phyloP scores from a whole-genome alignment of 2,888 invertebrate species.

The Tethea ocularis region DNA sequence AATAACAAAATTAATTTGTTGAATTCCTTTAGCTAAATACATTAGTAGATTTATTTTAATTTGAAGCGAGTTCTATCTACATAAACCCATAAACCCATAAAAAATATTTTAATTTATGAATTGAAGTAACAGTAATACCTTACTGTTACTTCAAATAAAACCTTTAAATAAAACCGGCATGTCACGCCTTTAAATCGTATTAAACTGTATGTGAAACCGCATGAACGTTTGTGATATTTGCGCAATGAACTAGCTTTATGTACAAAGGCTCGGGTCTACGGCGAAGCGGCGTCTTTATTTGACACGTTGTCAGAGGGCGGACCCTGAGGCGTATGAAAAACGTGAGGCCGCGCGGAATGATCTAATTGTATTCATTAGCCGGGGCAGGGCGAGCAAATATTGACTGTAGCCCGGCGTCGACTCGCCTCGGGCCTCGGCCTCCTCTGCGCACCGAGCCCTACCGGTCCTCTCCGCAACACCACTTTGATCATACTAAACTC shows the following conservation, averaged over 20 bases:
- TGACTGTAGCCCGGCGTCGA: constrained; percentile 64
- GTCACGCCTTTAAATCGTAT: constrained; percentile 31
- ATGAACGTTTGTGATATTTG: constrained; percentile 51
- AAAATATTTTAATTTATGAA: too few species aligned
- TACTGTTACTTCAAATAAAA: neutral
- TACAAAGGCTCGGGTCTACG: constrained; percentile 51
- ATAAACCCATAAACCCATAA: too few species aligned
- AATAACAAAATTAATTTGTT: too few species aligned
- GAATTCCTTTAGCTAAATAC: too few species aligned
- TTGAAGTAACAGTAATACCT: too few species aligned
- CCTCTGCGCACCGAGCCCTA: constrained; percentile 8
- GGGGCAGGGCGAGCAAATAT: constrained; percentile 79
- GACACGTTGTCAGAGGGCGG: constrained; percentile 69
- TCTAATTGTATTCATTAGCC: constrained; percentile 84
- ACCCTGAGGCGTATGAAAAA: constrained; percentile 75
- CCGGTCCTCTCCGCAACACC: constrained; percentile 31
- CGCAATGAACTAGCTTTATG: constrained; percentile 55
- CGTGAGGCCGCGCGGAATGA: constrained; percentile 83
- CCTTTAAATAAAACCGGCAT: constrained; percentile 6
- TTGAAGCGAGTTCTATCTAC: too few species aligned
- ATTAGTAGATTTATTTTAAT: too few species aligned
- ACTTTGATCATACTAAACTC: constrained; percentile 26
- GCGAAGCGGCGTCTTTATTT: constrained; percentile 53
- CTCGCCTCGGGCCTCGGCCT: constrained; percentile 46
- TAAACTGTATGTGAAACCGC: constrained; percentile 28